Conservation (phyloP, 2,797 vertebrate species). For the Bryconaethiops microstoma region DNA sequence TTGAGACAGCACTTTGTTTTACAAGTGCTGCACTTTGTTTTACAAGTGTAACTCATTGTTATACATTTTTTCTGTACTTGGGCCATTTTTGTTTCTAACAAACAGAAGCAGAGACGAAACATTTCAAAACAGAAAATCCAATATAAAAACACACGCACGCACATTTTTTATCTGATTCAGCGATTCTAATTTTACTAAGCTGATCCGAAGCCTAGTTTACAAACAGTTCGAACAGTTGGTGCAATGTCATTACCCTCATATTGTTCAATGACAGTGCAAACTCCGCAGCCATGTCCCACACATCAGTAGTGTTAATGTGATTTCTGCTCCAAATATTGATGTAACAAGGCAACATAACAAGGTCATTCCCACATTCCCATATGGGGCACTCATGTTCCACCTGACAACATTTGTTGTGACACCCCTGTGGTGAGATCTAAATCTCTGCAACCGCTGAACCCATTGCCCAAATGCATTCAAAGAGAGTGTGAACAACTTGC, state of each 20-base stretch:
- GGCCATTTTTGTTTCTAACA: not conserved
- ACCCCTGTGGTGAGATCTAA: slow-evolving; percentile 4
- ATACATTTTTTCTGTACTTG: too few species aligned
- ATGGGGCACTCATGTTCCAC: slow-evolving; percentile 63
- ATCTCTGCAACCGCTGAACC: not conserved
- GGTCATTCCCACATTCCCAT: slow-evolving; percentile 68
- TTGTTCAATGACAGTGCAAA: slow-evolving; percentile 51
- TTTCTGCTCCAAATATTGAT: slow-evolving; percentile 66
- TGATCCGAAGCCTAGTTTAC: slow-evolving; percentile 60
- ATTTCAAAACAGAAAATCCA: not conserved
- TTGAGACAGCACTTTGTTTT: too few species aligned
- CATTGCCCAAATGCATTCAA: not conserved
- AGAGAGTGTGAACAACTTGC: not conserved
- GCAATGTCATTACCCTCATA: slow-evolving; percentile 68
- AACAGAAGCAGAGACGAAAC: too few species aligned
- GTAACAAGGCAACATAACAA: slow-evolving; percentile 64
- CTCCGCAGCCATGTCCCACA: slow-evolving; percentile 67
- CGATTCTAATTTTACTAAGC: not conserved
- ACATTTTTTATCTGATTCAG: not conserved
- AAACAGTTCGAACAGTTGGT: slow-evolving; percentile 62
- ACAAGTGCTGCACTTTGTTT: too few species aligned
- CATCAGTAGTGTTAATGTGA: slow-evolving; percentile 67
- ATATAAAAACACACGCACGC: not conserved
- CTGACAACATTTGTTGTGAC: slow-evolving; percentile 68
- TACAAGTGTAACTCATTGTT: too few species aligned